Evolutionary conservation across 2,113 vertebrate genomes (phyloP), one percentile per base, ranked within the genome.

Genomic region (Holacanthus passer): DNA sequence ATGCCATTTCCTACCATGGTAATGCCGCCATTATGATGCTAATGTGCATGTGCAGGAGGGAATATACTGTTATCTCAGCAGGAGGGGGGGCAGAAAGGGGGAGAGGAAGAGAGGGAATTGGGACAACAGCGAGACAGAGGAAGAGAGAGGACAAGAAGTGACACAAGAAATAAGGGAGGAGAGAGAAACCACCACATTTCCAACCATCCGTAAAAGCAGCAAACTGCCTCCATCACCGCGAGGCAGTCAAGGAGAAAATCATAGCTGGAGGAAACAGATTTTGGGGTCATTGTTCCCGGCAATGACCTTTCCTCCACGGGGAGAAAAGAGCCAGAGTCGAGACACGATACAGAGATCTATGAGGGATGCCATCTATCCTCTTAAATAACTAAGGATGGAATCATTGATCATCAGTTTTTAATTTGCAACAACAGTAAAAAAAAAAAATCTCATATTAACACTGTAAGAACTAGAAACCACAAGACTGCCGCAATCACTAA

Each of bases 201-300:
- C 89, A 95, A 91, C 75, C 92, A 93, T 93, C 85, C 55, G 39
- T 81, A 86, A 92, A 89, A 91, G 87, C 72, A 77, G 75, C 65
- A 90, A 92, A 91, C 75, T 79, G 76, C 86, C 72, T 86, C 68
- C 83, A 89, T 90, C 89, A 88, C 66, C 1, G 19, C 53, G 12
- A 90, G 60, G 87, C 88, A 90, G 81, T 74, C 83, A 67, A 88
- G 94, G 76, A 90, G 93, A 96, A 96, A 97, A 95, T 93, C 91
- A 92, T 84, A 87, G 87, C 83, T 65, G 79, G 64, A 50, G 81
- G 95, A 91, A 95, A 95, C 90, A 94, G 93, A 96, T 96, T 95
- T 95, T 86, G 90, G 89, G 87, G 89, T 94, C 93, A 90, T 53
- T 73, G 74, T 94, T 89, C 89, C 75, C 47, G 35, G 56, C 84